A percentile compares a stretch with the other conserved stretches of the same genome.
These are phyloP conservation scores for Lepidocolaptes lacrymiger DNA, from an alignment of 2,797 vertebrate species.

Conservation along the genomic window DNA sequence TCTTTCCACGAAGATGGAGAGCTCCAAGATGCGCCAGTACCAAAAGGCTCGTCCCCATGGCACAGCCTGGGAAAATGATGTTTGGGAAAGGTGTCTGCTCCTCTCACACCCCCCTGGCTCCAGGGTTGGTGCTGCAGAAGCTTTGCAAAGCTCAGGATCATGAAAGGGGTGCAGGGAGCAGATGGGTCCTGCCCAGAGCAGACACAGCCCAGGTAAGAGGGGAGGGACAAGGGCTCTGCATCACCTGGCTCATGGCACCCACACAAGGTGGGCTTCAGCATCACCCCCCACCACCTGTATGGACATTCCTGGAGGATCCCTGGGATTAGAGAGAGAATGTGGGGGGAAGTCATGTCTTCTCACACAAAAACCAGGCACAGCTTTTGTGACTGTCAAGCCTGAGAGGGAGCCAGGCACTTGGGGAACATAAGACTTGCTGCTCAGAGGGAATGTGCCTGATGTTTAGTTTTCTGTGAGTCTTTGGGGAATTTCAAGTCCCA, in stretches of 20 bases:
- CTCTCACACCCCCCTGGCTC: not conserved
- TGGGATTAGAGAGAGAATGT: fast-evolving
- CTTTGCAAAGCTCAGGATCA: not conserved
- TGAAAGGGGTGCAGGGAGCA: not conserved
- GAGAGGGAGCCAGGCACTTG: fast-evolving
- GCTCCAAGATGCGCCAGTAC: not conserved
- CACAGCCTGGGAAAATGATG: not conserved
- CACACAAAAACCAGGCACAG: not conserved
- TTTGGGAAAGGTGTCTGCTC: not conserved
- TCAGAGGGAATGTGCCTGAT: not conserved
- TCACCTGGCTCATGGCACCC: fast-evolving
- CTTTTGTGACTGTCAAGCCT: not conserved
- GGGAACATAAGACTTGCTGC: not conserved
- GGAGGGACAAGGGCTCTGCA: not conserved
- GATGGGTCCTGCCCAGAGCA: not conserved
- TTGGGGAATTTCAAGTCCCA: not conserved
- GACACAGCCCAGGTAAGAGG: fast-evolving
- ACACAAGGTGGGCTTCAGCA: fast-evolving
- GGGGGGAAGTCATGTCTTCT: not conserved
- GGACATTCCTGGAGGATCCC: not conserved
- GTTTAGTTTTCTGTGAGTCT: not conserved
- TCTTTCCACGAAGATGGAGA: not conserved
- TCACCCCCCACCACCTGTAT: fast-evolving
- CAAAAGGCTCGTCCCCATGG: not conserved
- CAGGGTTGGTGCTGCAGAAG: fast-evolving